Evolutionary conservation across 2,888 invertebrate genomes (phyloP).

Genomic region (Cephus pygmeus): DNA sequence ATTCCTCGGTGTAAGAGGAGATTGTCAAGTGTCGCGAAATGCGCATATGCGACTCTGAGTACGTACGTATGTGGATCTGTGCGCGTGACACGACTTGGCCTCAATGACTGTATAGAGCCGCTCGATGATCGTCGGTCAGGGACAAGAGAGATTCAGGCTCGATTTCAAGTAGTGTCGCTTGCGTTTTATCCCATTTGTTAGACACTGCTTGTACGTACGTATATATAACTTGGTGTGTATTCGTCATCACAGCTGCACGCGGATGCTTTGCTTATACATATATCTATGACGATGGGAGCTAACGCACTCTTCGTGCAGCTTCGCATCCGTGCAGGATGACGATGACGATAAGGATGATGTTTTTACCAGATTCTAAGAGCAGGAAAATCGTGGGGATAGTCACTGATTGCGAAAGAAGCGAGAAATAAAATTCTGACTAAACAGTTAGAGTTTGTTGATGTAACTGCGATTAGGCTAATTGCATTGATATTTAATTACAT

Average conservation of each 20-base stretch:
- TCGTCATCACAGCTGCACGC: neutral
- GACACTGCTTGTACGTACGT: neutral
- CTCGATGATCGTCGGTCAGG: neutral
- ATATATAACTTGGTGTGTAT: neutral
- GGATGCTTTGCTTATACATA: neutral
- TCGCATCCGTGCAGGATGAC: neutral
- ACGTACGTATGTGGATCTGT: neutral
- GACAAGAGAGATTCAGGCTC: neutral
- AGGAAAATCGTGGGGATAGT: neutral
- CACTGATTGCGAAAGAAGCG: neutral
- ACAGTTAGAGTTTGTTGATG: neutral
- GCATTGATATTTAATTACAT: neutral
- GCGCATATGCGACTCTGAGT: neutral
- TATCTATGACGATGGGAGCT: neutral
- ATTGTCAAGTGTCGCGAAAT: neutral
- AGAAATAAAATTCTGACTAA: neutral
- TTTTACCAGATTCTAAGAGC: neutral
- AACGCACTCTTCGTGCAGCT: neutral
- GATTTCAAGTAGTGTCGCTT: neutral
- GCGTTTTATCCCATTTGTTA: neutral
- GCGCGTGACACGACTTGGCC: neutral
- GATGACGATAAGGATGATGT: neutral
- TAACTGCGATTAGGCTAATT: neutral
- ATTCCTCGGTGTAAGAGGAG: neutral
- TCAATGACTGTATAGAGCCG: neutral